Base-by-base conservation (phyloP, 2,113 vertebrate species). In the Rhagologus leucostigma region DNA sequence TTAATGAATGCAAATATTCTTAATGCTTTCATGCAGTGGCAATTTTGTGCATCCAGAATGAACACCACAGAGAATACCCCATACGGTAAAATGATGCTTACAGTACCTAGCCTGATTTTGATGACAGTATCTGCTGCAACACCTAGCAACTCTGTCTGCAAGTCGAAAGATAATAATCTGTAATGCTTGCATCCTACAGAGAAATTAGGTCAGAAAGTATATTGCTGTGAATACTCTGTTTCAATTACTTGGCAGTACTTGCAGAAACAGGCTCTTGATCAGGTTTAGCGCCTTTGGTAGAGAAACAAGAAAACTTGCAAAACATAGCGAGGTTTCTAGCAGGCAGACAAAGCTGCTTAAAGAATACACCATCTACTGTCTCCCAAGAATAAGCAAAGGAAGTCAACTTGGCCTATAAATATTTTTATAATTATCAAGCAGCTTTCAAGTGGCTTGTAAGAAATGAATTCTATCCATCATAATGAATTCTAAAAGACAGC, bases 81-180 rank as follows among this genome's bases (percentile, higher is more conserved):
- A 3, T 18, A 46, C 26, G 3, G 3, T 16, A 35, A 91, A 76
- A 27, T 16, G 13, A 53, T 95, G 98, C 97, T 97, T 95, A 97
- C 96, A 63, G 98, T 97, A 84, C 96, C 98, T n/a, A 98, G 94
- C 89, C 98, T 97, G 96, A 99, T 98, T 87, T 97, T 91, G 67
- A 98, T 94, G 53, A 98, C 97, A 86, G 97, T 88, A 9, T 98
- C 98, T 80, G 97, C 98, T 73, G 98, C 98, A 96, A 97, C 95
- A 95, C 98, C 98, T 59, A 98, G 93, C 60, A 98, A 95, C 65
- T 98, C 93, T 44, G 97, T 97, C 98, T 98, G 92, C 37, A 94
- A 98, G 86, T 64, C 52, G 73, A 84, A 89, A 87, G 64, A 69
- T 52, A 84, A 52, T 65, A 20, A 88, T 35, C 71, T 57, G 55